Evolutionary conservation across 2,113 vertebrate species (phyloP).

Genomic region (Daubentonia madagascariensis): DNA sequence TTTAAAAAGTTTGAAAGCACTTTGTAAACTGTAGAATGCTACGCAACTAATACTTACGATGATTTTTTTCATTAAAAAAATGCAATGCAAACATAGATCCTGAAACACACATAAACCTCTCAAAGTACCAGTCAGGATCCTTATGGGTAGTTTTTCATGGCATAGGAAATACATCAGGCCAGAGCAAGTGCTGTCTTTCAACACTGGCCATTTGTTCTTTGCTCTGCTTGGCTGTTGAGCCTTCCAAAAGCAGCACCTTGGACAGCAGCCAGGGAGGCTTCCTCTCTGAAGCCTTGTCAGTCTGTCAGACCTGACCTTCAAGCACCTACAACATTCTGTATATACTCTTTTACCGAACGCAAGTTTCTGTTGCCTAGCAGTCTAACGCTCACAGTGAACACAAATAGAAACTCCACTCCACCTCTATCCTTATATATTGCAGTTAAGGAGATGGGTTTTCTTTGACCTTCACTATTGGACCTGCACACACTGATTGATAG

Average conservation of each 20-base stretch:
- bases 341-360: constrained; percentile 80
- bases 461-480: constrained; percentile 80
- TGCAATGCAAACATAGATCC: not conserved
- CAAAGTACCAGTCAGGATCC: not conserved
- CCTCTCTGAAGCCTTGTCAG: constrained; percentile 87
- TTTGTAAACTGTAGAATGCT: not conserved
- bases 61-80: constrained; percentile 1
- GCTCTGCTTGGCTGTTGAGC: not conserved
- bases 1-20: not conserved
- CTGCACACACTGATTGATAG: constrained; percentile 76
- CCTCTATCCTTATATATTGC: constrained; percentile 82
- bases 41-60: not conserved
- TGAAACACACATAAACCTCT: not conserved
- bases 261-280: constrained; percentile 76
- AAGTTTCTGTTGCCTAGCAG: constrained; percentile 84
- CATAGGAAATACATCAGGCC: not conserved
- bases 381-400: constrained; percentile 80
- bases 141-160: constrained; percentile 72
- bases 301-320: constrained; percentile 88
- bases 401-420: constrained; percentile 86
- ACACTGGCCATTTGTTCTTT: constrained; percentile 43
- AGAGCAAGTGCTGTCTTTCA: constrained; percentile 59
- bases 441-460: constrained; percentile 73
- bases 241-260: constrained; percentile 75
- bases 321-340: constrained; percentile 79